Evolutionary conservation across 2,888 invertebrate species (phyloP).

Genomic region (Polydrusus tereticollis): DNA sequence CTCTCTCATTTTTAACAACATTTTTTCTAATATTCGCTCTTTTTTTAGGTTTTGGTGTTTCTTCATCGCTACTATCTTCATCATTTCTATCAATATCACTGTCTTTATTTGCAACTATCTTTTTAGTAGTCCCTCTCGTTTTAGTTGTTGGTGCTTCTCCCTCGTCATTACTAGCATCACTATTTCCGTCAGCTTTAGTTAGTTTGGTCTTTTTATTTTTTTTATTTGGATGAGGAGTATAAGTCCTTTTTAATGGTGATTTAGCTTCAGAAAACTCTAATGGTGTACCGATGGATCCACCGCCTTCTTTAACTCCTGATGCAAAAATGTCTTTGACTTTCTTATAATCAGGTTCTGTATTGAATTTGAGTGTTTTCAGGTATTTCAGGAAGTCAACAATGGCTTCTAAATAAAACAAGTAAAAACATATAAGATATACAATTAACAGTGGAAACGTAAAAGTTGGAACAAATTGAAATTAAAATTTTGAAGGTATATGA

Average conservation of each 20-base stretch:
- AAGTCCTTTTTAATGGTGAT: slow-evolving; percentile 41
- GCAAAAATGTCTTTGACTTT: slow-evolving; percentile 77
- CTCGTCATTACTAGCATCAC: not conserved
- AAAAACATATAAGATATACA: not conserved
- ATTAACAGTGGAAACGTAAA: too few relatives aligned
- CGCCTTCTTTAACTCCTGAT: slow-evolving; percentile 75
- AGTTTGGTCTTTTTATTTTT: slow-evolving; percentile 15
- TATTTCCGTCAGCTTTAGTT: slow-evolving; percentile 1
- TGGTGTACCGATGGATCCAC: slow-evolving; percentile 71
- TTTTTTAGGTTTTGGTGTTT: too few relatives aligned
- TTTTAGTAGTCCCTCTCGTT: slow-evolving; percentile 30
- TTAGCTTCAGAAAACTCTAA: slow-evolving; percentile 70
- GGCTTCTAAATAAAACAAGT: slow-evolving; percentile 67
- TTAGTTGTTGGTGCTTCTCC: slow-evolving; percentile 19
- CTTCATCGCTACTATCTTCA: too few relatives aligned
- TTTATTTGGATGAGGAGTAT: slow-evolving; percentile 12
- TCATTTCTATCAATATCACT: slow-evolving; percentile 14
- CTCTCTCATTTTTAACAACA: too few relatives aligned
- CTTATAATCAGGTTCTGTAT: slow-evolving; percentile 80
- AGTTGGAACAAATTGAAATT: too few relatives aligned
- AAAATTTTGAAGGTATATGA: too few relatives aligned
- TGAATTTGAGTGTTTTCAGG: slow-evolving; percentile 76
- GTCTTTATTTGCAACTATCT: not conserved
- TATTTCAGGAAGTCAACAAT: slow-evolving; percentile 77
- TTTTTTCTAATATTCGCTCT: too few relatives aligned